phyloP scores from a whole-genome alignment of 2,113 vertebrate genomes.

The Leptobrachium leishanense region DNA sequence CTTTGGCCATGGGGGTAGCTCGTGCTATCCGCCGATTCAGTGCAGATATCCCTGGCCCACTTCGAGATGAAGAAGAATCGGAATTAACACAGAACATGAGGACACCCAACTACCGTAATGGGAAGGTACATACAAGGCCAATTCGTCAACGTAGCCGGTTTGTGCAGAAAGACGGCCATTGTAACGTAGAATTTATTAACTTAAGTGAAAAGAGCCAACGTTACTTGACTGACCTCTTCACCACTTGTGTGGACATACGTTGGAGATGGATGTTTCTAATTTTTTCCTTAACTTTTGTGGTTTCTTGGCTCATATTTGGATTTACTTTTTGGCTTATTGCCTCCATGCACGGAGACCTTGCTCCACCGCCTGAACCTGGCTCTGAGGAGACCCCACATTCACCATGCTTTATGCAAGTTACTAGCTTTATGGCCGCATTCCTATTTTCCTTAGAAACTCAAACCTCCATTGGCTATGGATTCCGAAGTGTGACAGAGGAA shows the following conservation, averaged over 20 bases:
- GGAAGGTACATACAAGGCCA: constrained; percentile 37
- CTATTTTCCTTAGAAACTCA: constrained; percentile 89
- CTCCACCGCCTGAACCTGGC: constrained; percentile 47
- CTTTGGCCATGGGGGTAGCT: constrained; percentile 58
- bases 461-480: constrained; percentile 90
- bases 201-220: constrained; percentile 85
- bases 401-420: constrained; percentile 83
- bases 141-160: constrained; percentile 72
- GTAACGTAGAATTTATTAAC: constrained; percentile 88
- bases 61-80: constrained; percentile 18
- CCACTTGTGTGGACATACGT: constrained; percentile 89
- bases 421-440: constrained; percentile 88
- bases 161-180: constrained; percentile 87
- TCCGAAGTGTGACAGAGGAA: constrained; percentile 86
- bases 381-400: constrained; percentile 60
- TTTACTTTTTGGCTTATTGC: constrained; percentile 90
- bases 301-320: constrained; percentile 89
- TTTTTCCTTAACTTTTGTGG: constrained; percentile 87
- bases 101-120: constrained; percentile 56
- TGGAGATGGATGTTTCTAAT: constrained; percentile 92
- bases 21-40: constrained; percentile 60
- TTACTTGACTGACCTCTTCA: constrained; percentile 88
- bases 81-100: constrained; percentile 49
- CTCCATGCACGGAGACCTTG: constrained; percentile 79
- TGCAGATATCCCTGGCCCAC: constrained; percentile 41